phyloP scores from a whole-genome alignment of 2,888 invertebrate genomes.

The Caenorhabditis drosophilae region DNA sequence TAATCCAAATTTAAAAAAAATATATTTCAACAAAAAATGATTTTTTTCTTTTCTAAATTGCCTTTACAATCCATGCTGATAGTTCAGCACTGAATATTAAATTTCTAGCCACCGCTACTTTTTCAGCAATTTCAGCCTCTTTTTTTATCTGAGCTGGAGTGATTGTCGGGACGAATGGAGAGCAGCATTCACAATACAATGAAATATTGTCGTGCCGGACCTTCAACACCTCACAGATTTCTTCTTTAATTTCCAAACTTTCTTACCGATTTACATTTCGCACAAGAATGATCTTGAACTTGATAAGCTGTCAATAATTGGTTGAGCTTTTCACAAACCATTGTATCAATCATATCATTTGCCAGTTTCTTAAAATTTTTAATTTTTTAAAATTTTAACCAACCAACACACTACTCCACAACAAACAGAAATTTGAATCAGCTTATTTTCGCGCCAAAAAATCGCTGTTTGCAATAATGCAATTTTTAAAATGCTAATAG shows the following conservation, averaged over 20 bases:
- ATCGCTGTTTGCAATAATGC: too few species aligned
- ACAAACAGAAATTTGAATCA: too few species aligned
- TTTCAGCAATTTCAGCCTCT: slow-evolving; percentile 32
- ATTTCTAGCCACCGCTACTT: slow-evolving; percentile 13
- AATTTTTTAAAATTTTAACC: too few species aligned
- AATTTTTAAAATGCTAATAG: too few species aligned
- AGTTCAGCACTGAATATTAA: slow-evolving; percentile 23
- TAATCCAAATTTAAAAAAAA: too few species aligned
- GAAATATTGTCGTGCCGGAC: slow-evolving; percentile 50
- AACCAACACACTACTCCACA: too few species aligned
- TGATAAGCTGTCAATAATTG: slow-evolving; percentile 78
- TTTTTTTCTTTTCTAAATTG: too few species aligned
- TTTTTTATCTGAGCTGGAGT: slow-evolving; percentile 26
- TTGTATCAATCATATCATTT: slow-evolving; percentile 32
- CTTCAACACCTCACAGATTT: slow-evolving; percentile 16
- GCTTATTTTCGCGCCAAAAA: too few species aligned
- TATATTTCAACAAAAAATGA: too few species aligned
- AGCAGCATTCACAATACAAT: slow-evolving; percentile 60
- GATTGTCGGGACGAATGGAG: slow-evolving; percentile 46
- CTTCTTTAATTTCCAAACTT: neutral
- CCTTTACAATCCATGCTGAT: slow-evolving; percentile 26
- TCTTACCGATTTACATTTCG: slow-evolving; percentile 82
- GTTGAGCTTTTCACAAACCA: slow-evolving; percentile 55
- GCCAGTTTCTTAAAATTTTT: slow-evolving; percentile 28
- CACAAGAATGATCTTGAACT: slow-evolving; percentile 89